A percentile compares a stretch with the other conserved stretches of the same genome.
Evolutionary conservation across 2,797 vertebrate genomes (phyloP).

Genomic region (Protonibea diacanthus): DNA sequence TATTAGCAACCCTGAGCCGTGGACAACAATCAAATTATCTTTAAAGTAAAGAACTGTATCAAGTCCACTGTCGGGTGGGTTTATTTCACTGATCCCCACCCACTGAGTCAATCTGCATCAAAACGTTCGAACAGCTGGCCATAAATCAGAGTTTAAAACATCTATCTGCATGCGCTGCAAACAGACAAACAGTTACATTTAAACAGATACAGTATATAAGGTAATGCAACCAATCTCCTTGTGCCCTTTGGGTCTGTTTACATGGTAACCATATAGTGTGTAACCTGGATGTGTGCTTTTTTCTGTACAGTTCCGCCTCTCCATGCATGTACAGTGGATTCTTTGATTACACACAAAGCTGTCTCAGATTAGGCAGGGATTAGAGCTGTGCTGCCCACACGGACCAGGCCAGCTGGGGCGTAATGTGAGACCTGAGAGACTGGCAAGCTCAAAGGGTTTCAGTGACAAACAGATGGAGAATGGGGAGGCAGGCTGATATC

Average conservation of each 20-base stretch:
- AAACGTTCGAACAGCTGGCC: not conserved
- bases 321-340: constrained; percentile 56
- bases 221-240: not conserved
- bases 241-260: not conserved
- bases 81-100: constrained; percentile 1
- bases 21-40: not conserved
- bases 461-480: constrained; percentile 54
- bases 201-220: no score
- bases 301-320: constrained; percentile 6
- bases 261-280: not conserved
- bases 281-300: not conserved
- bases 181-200: no score
- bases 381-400: constrained; percentile 59
- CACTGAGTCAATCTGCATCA: constrained; percentile 1
- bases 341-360: constrained; percentile 67
- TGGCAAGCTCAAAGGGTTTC: constrained; percentile 44
- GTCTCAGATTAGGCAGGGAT: constrained; percentile 67
- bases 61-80: not conserved
- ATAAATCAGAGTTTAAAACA: not conserved
- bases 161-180: not conserved
- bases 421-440: constrained; percentile 59
- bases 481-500: constrained; percentile 3
- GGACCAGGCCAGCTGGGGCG: constrained; percentile 33
- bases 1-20: not conserved
- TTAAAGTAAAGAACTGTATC: constrained; percentile 4